phyloP scores from a whole-genome alignment of 2,797 vertebrate species.

The Cygnus olor region DNA sequence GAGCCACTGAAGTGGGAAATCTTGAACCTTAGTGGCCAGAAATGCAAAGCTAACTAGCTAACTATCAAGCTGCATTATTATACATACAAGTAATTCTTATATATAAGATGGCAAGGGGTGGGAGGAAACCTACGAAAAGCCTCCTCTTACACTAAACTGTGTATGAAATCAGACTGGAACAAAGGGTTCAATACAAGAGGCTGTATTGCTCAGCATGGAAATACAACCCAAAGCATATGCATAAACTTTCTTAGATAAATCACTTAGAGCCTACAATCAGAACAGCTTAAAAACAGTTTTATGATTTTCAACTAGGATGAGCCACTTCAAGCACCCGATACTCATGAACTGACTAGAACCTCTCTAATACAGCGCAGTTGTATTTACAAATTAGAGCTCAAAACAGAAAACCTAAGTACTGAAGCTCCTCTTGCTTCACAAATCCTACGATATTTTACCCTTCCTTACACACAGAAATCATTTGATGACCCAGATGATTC shows the following conservation, averaged over 20 bases:
- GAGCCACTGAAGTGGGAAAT: neutral
- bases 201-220: neutral
- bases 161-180: neutral
- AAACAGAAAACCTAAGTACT: neutral
- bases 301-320: neutral
- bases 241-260: neutral
- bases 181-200: neutral
- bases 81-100: neutral
- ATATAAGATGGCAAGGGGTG: neutral
- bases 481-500: conserved; percentile 17
- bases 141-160: neutral
- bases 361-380: neutral
- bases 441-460: neutral
- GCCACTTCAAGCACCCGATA: neutral
- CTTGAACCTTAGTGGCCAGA: neutral
- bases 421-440: neutral
- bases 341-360: neutral
- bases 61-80: neutral
- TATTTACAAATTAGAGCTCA: neutral
- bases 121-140: neutral
- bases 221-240: neutral
- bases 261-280: neutral
- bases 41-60: neutral
- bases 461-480: neutral
- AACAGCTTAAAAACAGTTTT: neutral